These are phyloP conservation scores for Macroramphosus scolopax DNA, from an alignment of 2,797 vertebrate genomes.

Conservation along the genomic window DNA sequence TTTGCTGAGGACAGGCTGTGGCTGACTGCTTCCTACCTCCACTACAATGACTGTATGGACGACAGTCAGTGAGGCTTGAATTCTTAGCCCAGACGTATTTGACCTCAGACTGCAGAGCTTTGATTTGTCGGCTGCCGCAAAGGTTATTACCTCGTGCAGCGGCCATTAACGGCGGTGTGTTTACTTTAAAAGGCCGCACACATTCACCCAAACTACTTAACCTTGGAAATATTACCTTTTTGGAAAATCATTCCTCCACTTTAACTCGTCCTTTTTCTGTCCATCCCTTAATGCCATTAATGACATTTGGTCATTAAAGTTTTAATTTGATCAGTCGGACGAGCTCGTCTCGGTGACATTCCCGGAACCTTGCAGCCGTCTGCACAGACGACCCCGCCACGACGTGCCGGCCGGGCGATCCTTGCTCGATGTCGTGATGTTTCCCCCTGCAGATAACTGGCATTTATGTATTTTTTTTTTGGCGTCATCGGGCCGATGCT, in stretches of 20 bases:
- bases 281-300: not conserved
- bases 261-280: too few species aligned
- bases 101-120: constrained; percentile 36
- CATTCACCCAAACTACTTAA: constrained; percentile 15
- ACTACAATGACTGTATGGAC: constrained; percentile 19
- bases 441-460: constrained; percentile 52
- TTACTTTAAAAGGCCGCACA: constrained; percentile 8
- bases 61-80: constrained; percentile 23
- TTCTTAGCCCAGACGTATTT: constrained; percentile 21
- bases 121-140: constrained; percentile 30
- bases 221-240: not conserved
- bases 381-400: not conserved
- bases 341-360: constrained; percentile 17
- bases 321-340: not conserved
- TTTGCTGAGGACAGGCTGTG: constrained; percentile 44
- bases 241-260: too few species aligned
- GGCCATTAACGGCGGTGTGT: constrained; percentile 11
- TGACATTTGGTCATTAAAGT: not conserved
- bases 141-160: constrained; percentile 8
- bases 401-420: constrained; percentile 18
- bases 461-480: constrained; percentile 65
- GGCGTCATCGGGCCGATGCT: constrained; percentile 49
- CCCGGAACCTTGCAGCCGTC: constrained; percentile 32
- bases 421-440: constrained; percentile 31
- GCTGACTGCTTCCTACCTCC: constrained; percentile 40